Evolutionary conservation across 1,140 invertebrate species (phyloP).

Genomic region (Schlechtendalia chinensis): DNA sequence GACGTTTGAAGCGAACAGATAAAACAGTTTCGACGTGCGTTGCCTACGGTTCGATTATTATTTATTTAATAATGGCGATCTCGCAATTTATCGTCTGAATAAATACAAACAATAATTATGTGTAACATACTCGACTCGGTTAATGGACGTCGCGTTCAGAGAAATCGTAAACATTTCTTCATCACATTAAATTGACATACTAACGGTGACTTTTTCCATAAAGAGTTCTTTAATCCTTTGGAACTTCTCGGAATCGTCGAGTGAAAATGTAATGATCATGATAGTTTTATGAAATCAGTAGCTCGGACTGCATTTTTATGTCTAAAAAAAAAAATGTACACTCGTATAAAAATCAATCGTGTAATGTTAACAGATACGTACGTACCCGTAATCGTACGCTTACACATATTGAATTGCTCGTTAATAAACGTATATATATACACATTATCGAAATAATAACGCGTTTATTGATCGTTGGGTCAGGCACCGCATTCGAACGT

Average conservation of each 20-base stretch:
- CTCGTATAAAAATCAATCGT: too few relatives aligned
- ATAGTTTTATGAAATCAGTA: neutral
- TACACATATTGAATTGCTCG: too few relatives aligned
- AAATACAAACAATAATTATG: slow-evolving; percentile 12
- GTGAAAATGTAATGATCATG: slow-evolving; percentile 14
- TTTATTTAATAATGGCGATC: neutral
- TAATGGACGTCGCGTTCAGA: slow-evolving; percentile 6
- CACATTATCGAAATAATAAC: too few relatives aligned
- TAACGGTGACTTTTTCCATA: slow-evolving; percentile 28
- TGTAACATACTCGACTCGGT: slow-evolving; percentile 3
- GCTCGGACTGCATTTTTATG: neutral
- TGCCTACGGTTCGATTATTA: neutral
- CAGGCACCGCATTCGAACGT: too few relatives aligned
- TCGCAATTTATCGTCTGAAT: slow-evolving; percentile 25
- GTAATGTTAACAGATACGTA: too few relatives aligned
- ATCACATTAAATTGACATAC: slow-evolving; percentile 41
- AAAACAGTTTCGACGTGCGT: too few relatives aligned
- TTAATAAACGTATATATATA: too few relatives aligned
- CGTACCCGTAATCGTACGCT: too few relatives aligned
- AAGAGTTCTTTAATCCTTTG: slow-evolving; percentile 3
- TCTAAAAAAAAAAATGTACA: neutral
- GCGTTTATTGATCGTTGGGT: too few relatives aligned
- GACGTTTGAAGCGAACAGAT: too few relatives aligned
- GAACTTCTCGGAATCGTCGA: neutral
- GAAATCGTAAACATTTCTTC: slow-evolving; percentile 24